A percentile compares a stretch with the other conserved stretches of the same genome.
These are phyloP conservation scores for Notolabrus celidotus DNA, from an alignment of 2,797 vertebrate species.

Conservation along the genomic window DNA sequence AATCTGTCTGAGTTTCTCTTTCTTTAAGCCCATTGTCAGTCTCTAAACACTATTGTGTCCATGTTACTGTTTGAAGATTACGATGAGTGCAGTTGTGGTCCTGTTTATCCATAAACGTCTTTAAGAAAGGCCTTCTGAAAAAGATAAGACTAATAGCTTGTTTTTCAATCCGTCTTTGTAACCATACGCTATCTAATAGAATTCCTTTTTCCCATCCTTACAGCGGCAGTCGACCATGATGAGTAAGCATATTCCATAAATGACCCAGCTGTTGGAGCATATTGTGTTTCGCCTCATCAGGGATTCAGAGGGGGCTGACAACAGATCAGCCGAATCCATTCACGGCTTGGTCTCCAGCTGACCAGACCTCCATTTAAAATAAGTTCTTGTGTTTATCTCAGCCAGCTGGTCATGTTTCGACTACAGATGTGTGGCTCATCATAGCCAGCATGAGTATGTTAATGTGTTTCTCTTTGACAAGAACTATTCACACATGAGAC, in stretches of 20 bases:
- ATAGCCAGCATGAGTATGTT: conserved; percentile 18
- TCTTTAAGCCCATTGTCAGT: background rate
- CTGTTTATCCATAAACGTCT: conserved; percentile 2
- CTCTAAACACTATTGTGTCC: background rate
- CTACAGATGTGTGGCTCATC: conserved; percentile 54
- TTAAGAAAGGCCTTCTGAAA: background rate
- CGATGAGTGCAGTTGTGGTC: background rate
- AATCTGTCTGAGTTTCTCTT: background rate
- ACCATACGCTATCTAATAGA: conserved; percentile 21
- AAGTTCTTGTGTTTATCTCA: conserved; percentile 29
- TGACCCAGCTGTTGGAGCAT: conserved; percentile 77
- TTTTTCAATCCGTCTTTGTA: background rate
- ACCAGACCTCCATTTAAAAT: conserved; percentile 55
- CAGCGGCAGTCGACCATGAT: conserved; percentile 49
- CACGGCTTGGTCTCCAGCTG: conserved; percentile 62
- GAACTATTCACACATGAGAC: conserved; percentile 27
- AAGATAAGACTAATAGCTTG: background rate
- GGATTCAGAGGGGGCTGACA: conserved; percentile 66
- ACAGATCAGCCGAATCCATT: conserved; percentile 66
- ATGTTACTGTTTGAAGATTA: conserved; percentile 6
- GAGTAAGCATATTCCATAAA: conserved; percentile 78
- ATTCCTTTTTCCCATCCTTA: conserved; percentile 4
- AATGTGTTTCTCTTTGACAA: conserved; percentile 31
- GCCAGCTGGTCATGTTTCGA: conserved; percentile 57
- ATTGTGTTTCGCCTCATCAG: conserved; percentile 77